These are phyloP conservation scores for Troglohyphantes excavatus DNA, from an alignment of 2,888 invertebrate genomes.

Conservation along the genomic window DNA sequence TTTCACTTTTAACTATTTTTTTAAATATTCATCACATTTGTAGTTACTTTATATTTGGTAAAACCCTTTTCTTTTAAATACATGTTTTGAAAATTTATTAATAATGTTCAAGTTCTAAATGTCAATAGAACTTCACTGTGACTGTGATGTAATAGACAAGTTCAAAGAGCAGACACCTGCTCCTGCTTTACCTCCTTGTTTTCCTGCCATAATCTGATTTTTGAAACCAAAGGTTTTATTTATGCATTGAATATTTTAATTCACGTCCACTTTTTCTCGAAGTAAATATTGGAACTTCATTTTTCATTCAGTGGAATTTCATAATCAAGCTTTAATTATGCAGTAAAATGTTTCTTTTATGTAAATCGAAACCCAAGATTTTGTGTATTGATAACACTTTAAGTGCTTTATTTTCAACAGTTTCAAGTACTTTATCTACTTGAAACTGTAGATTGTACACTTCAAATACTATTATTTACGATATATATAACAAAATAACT, in stretches of 20 bases:
- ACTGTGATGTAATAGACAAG: background rate
- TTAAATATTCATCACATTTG: background rate
- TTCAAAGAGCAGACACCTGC: conserved; percentile 60
- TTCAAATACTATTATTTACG: too few relatives aligned
- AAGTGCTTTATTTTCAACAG: background rate
- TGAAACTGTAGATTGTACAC: too few relatives aligned
- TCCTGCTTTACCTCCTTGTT: background rate
- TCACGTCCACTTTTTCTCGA: too few relatives aligned
- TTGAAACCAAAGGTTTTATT: conserved; percentile 15
- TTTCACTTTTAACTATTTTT: background rate
- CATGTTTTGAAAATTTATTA: background rate
- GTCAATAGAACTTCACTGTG: background rate
- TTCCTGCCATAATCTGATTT: background rate
- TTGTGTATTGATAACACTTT: background rate
- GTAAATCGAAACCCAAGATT: background rate
- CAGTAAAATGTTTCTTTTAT: too few relatives aligned
- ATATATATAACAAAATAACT: too few relatives aligned
- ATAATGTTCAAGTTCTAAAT: background rate
- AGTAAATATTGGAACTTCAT: too few relatives aligned
- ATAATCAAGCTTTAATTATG: too few relatives aligned
- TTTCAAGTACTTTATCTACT: background rate
- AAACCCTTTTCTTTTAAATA: too few relatives aligned
- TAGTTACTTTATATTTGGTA: background rate
- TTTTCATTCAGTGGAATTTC: too few relatives aligned
- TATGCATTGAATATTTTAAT: background rate